Evolutionary conservation across 2,113 vertebrate genomes (phyloP).

Genomic region (Prinia subflava): DNA sequence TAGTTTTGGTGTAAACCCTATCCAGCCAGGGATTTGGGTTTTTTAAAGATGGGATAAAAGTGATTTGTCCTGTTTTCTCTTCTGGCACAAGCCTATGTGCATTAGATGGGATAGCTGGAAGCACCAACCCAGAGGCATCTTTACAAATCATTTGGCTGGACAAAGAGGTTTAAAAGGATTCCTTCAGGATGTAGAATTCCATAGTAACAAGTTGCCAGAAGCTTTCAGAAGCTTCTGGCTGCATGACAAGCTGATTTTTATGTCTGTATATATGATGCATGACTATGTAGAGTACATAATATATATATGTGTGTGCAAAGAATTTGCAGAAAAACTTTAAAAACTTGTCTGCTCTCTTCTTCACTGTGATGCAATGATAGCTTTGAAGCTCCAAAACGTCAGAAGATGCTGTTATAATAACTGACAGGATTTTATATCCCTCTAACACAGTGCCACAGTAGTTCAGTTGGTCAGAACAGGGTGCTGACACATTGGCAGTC

Average conservation of each 20-base stretch:
- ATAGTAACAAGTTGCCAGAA: background rate
- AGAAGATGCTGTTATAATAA: background rate
- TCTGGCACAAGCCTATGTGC: background rate
- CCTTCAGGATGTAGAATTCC: background rate
- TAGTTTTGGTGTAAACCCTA: background rate
- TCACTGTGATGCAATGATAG: background rate
- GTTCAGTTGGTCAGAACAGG: background rate
- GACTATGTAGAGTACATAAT: background rate
- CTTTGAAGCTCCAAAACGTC: background rate
- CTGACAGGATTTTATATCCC: background rate
- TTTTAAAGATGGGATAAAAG: background rate
- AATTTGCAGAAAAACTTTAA: background rate
- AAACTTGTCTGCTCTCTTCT: accelerated
- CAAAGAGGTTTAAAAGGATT: background rate
- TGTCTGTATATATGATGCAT: background rate
- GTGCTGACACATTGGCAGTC: background rate
- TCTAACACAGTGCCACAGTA: background rate
- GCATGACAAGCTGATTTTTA: background rate
- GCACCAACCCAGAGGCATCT: background rate
- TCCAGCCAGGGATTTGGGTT: background rate
- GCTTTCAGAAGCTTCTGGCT: background rate
- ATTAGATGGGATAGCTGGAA: background rate
- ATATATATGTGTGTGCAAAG: accelerated
- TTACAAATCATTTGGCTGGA: background rate
- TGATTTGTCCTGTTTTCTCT: background rate